Percentiles rank a stretch among this genome's conserved stretches.
These are phyloP conservation scores for Anguilla pacifica DNA, from an alignment of 2,797 vertebrate genomes.

Conservation along the genomic window DNA sequence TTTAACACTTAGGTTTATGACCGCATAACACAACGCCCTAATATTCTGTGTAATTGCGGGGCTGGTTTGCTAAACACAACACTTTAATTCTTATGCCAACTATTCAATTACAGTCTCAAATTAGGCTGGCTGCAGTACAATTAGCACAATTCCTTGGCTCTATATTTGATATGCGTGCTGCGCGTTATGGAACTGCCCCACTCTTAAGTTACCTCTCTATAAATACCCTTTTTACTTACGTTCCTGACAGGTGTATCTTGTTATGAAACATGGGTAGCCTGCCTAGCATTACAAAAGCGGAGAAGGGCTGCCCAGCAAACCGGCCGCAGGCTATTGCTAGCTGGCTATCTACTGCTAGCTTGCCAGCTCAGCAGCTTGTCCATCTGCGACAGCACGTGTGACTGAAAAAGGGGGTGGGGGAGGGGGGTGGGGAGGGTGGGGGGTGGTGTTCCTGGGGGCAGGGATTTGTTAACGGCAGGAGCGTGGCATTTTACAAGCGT, in stretches of 20 bases:
- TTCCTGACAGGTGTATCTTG: constrained; percentile 21
- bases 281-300: background rate
- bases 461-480: background rate
- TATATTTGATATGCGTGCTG: constrained; percentile 26
- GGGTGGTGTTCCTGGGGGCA: no score
- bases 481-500: background rate
- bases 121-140: constrained; percentile 20
- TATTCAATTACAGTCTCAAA: constrained; percentile 8
- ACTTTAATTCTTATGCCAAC: background rate
- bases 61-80: background rate
- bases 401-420: constrained; percentile 26
- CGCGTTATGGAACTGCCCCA: constrained; percentile 10
- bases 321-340: constrained; percentile 30
- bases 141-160: constrained; percentile 10
- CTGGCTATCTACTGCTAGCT: constrained; percentile 14
- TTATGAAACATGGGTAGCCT: background rate
- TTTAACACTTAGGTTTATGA: no score
- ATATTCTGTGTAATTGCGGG: background rate
- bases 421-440: constrained; percentile 16
- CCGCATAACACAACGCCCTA: no score
- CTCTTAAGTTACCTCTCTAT: constrained; percentile 24
- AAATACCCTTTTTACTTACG: constrained; percentile 7
- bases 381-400: constrained; percentile 8
- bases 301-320: background rate
- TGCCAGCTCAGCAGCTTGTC: constrained; percentile 12